phyloP scores from a whole-genome alignment of 2,113 vertebrate species.

The Nycticorax nycticorax region DNA sequence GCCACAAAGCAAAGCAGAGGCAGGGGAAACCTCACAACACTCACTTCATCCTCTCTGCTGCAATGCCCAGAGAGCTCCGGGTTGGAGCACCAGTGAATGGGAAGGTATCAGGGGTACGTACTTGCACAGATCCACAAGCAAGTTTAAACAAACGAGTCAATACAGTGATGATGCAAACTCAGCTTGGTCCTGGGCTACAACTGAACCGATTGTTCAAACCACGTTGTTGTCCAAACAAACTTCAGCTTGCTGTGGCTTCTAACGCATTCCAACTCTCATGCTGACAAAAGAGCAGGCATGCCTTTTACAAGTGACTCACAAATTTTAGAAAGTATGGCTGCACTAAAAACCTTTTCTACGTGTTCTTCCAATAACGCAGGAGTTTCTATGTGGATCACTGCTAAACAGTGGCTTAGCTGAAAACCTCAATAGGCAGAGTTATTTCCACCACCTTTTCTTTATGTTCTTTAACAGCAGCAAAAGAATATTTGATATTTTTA shows the following conservation, averaged over 20 bases:
- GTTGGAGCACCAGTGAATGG: neutral
- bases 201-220: neutral
- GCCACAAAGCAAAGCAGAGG: neutral
- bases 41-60: too few species aligned
- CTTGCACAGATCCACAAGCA: neutral
- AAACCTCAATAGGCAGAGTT: neutral
- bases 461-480: neutral
- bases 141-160: neutral
- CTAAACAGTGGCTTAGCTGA: neutral
- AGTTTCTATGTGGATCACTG: neutral
- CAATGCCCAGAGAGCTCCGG: too few species aligned
- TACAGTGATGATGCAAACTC: neutral
- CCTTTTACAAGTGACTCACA: rapidly evolving
- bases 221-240: too few species aligned
- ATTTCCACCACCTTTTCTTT: neutral
- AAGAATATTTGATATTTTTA: neutral
- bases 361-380: neutral
- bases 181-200: neutral
- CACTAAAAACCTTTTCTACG: neutral
- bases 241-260: neutral
- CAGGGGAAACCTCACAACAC: neutral
- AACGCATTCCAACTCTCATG: neutral
- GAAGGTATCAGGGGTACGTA: neutral
- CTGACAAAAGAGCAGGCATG: neutral
- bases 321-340: neutral